Evolutionary conservation across 2,113 vertebrate genomes (phyloP).

Genomic region (Glareola pratincola): DNA sequence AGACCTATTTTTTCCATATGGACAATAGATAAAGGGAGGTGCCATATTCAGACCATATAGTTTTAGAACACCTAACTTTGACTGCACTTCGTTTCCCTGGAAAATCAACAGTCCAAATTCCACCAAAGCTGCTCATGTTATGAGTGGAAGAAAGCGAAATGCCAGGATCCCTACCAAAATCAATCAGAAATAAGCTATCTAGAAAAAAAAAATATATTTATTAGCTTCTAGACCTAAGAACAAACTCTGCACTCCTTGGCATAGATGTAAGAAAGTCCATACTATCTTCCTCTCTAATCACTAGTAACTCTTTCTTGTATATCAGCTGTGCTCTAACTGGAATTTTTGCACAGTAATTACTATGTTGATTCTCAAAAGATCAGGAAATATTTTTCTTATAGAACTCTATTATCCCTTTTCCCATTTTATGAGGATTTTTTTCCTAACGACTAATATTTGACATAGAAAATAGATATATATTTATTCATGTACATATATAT

Average conservation of each 20-base stretch:
- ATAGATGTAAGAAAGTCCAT: not conserved
- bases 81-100: not conserved
- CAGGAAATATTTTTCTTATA: not conserved
- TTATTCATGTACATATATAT: not conserved
- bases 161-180: not conserved
- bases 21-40: not conserved
- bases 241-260: not conserved
- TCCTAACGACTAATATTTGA: not conserved
- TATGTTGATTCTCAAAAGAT: not conserved
- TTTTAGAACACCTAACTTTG: not conserved
- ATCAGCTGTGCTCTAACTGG: not conserved
- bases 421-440: not conserved
- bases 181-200: not conserved
- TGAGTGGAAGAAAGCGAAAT: not conserved
- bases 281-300: not conserved
- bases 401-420: not conserved
- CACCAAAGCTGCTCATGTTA: not conserved
- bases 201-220: not conserved
- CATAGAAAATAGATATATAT: not conserved
- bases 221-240: not conserved
- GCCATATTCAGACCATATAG: not conserved
- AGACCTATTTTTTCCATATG: not conserved
- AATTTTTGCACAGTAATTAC: not conserved
- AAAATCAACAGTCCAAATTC: not conserved
- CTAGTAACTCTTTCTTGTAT: not conserved